phyloP scores from a whole-genome alignment of 2,797 vertebrate species.

The Chloroceryle amazona region DNA sequence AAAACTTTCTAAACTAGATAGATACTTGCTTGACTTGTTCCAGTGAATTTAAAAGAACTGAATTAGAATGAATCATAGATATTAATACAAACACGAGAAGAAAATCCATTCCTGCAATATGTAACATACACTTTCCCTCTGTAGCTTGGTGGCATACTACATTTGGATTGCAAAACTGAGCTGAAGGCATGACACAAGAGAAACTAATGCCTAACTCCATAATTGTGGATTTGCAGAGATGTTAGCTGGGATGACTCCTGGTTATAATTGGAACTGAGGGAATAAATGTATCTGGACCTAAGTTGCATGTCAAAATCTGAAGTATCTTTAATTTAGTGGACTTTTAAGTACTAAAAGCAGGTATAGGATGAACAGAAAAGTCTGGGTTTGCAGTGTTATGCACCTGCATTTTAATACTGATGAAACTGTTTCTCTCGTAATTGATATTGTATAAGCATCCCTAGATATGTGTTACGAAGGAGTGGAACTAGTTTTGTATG shows the following conservation, averaged over 20 bases:
- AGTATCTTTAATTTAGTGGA: not conserved
- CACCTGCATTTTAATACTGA: not conserved
- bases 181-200: not conserved
- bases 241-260: not conserved
- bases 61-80: slow-evolving; percentile 21
- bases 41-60: not conserved
- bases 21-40: not conserved
- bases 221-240: not conserved
- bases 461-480: not conserved
- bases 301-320: not conserved
- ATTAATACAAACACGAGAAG: slow-evolving; percentile 59
- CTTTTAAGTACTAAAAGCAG: not conserved
- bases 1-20: not conserved
- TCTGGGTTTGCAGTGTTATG: not conserved
- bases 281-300: not conserved
- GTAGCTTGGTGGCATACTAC: not conserved
- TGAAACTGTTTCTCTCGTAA: not conserved
- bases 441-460: not conserved
- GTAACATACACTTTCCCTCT: not conserved
- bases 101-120: not conserved
- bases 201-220: not conserved
- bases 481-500: not conserved
- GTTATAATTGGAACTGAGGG: not conserved
- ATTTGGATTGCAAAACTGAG: not conserved
- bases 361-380: not conserved